Evolutionary conservation across 2,888 invertebrate genomes (phyloP).

Genomic region (Cordilura impudica): DNA sequence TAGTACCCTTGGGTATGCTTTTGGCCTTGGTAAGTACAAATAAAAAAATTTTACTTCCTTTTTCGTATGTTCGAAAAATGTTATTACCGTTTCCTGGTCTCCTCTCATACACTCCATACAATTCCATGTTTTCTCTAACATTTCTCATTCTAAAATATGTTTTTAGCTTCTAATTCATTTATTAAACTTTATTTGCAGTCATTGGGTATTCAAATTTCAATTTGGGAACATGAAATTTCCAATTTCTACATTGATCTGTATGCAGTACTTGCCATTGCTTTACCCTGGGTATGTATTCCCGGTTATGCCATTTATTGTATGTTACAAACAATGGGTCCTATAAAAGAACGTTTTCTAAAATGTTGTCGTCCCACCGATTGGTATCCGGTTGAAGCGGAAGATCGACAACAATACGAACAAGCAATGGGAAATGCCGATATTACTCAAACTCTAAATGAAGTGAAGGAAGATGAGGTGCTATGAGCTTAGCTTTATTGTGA

Average conservation of each 20-base stretch:
- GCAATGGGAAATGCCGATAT: slow-evolving; percentile 71
- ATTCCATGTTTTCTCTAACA: too few species aligned
- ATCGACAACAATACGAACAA: slow-evolving; percentile 73
- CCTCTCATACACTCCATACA: too few species aligned
- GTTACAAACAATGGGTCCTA: slow-evolving; percentile 68
- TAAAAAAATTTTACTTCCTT: too few species aligned
- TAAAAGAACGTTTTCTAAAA: slow-evolving; percentile 69
- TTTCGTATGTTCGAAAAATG: slow-evolving; percentile 67
- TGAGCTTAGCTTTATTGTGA: too few species aligned
- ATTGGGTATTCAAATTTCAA: too few species aligned
- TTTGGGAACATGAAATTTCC: slow-evolving; percentile 57
- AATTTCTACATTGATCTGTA: slow-evolving; percentile 37
- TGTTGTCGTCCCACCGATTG: slow-evolving; percentile 74
- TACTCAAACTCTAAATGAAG: slow-evolving; percentile 72
- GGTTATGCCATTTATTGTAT: slow-evolving; percentile 70
- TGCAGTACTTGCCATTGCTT: slow-evolving; percentile 54
- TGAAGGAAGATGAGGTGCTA: slow-evolving; percentile 67
- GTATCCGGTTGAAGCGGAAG: slow-evolving; percentile 72
- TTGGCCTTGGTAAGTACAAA: slow-evolving; percentile 65
- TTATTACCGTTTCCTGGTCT: too few species aligned
- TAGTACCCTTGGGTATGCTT: slow-evolving; percentile 71
- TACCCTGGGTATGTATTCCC: slow-evolving; percentile 72
- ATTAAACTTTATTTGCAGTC: too few species aligned
- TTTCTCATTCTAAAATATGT: too few species aligned
- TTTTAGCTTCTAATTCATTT: too few species aligned